Evolutionary conservation across 2,113 vertebrate species (phyloP), one percentile per base, ranked within the genome.

Genomic region (Stigmatopora nigra): DNA sequence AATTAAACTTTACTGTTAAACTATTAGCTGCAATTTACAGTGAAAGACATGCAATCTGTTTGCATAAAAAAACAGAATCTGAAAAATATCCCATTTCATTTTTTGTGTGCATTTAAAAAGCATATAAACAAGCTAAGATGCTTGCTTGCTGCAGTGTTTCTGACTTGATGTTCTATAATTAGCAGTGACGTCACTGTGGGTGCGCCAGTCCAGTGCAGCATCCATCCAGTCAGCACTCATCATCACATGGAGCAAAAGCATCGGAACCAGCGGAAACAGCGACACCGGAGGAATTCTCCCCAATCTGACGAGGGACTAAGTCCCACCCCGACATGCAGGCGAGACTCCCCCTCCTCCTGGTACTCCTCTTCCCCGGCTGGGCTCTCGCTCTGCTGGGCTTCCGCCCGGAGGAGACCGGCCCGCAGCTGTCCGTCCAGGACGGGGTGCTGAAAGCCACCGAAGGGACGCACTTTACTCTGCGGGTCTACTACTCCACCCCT

Each of bases 401-500:
- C 41, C 85, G 94, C 20, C 93, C 94, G 41, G 94, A 97, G 89
- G 93, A 93, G 83, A 97, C 93, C 17, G 89, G 92, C 2, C 85
- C 84, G 78, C 89, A 90, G 70, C 92, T 96, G 76, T 93, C 91
- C 73, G 91, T 97, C 75, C 88, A 92, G 64, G 90, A 91, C 76
- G 94, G 95, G 65, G 89, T 95, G 71, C 90, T 97, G 83, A 92
- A 91, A 79, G 92, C 92, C 48, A 92, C 91, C 11, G 94, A 96
- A 85, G 94, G 94, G 48, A 93, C 90, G 68, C 93, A 93, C 68
- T 95, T 95, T 86, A 90, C 92, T 59, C 88, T 96, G 78, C 93
- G 93, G 63, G 91, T 97, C 10, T 95, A 91, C 78, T 91, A 90
- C 82, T 86, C 89, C 76, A 75, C 81, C 63, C 84, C 90, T 62